These are phyloP conservation scores for Lepidonotus clava DNA, from an alignment of 2,888 invertebrate genomes.

Conservation along the genomic window DNA sequence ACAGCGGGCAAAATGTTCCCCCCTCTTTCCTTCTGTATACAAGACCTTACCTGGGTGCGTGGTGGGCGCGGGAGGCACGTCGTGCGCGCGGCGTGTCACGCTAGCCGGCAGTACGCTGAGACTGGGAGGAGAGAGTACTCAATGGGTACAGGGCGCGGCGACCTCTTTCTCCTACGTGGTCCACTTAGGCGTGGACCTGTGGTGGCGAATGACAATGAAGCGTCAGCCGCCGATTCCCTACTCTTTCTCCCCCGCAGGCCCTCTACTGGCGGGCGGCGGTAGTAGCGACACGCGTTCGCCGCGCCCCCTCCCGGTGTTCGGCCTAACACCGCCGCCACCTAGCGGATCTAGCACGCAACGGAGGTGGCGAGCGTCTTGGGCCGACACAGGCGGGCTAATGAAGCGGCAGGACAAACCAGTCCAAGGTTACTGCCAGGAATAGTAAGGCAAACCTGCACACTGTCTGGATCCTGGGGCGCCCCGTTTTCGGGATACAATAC, in stretches of 20 bases:
- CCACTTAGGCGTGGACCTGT: constrained; percentile 11
- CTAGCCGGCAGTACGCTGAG: background rate
- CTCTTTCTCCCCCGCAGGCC: background rate
- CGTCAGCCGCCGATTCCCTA: background rate
- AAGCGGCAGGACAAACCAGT: too few species aligned
- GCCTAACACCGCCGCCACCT: background rate
- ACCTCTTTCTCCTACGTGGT: background rate
- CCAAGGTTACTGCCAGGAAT: too few species aligned
- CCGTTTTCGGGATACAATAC: too few species aligned
- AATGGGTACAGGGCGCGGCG: constrained; percentile 1
- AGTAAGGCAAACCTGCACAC: too few species aligned
- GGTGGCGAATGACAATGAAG: constrained; percentile 39
- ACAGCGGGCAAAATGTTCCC: too few species aligned
- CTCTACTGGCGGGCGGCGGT: background rate
- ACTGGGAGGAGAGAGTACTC: background rate
- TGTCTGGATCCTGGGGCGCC: too few species aligned
- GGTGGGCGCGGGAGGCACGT: background rate
- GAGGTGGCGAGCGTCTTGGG: too few species aligned
- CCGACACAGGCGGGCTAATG: too few species aligned
- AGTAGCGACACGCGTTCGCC: background rate
- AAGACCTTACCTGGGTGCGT: background rate
- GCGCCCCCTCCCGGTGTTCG: background rate
- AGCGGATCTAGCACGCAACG: background rate
- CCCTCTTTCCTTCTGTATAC: too few species aligned
- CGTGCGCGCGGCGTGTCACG: background rate